A percentile compares a stretch with the other conserved stretches of the same genome.
These are phyloP conservation scores for Petrocephalus schoutedeni DNA, from an alignment of 2,797 vertebrate species.

Conservation along the genomic window DNA sequence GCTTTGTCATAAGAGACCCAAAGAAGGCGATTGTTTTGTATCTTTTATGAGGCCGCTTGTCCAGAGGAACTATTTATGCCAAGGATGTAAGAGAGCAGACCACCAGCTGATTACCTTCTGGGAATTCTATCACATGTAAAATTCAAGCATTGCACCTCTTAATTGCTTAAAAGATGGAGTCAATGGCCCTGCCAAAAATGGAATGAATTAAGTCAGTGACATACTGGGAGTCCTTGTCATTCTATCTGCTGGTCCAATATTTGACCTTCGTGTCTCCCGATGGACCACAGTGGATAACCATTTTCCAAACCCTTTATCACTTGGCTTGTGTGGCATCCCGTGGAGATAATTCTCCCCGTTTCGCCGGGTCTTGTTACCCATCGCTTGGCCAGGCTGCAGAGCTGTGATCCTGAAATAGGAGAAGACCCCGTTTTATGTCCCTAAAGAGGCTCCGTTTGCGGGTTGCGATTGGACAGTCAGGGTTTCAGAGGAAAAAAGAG, in stretches of 20 bases:
- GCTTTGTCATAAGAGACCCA: neutral
- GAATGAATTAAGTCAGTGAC: neutral
- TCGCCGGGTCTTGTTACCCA: neutral
- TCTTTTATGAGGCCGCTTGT: neutral
- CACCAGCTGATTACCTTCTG: neutral
- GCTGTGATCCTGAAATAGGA: constrained; percentile 6
- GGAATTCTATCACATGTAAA: neutral
- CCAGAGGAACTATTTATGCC: neutral
- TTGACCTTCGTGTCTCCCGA: neutral
- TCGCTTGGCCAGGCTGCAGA: constrained; percentile 4
- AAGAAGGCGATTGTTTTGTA: neutral
- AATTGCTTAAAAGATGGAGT: neutral
- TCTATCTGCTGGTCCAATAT: neutral
- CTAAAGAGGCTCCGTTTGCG: neutral
- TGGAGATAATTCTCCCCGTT: neutral
- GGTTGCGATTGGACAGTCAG: neutral
- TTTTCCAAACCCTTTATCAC: neutral
- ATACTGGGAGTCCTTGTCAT: neutral
- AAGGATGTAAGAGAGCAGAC: neutral
- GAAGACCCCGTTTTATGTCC: neutral
- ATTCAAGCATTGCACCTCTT: neutral
- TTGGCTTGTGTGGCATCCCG: neutral
- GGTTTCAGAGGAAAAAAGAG: constrained; percentile 15
- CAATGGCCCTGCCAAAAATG: neutral
- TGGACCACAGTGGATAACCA: neutral